Percentiles rank a stretch among this genome's conserved stretches.
Evolutionary conservation across 2,113 vertebrate species (phyloP).

Genomic region (Panthera tigris): DNA sequence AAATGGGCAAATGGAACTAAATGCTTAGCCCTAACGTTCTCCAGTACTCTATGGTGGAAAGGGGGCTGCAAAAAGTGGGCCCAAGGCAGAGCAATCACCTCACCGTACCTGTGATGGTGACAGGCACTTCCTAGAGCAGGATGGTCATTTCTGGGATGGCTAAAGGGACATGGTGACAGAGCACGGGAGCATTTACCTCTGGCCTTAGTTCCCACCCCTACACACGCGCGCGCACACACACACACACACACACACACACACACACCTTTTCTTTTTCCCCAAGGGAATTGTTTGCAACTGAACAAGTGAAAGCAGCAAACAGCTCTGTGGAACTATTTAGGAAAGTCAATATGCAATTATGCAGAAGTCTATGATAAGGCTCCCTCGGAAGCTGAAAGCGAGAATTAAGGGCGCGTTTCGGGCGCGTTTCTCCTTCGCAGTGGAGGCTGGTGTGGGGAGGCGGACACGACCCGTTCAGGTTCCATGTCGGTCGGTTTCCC

Average conservation of each 20-base stretch:
- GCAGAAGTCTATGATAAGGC: slow-evolving; percentile 47
- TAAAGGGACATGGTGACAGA: background rate
- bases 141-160: background rate
- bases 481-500: background rate
- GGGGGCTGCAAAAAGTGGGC: background rate
- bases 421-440: background rate
- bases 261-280: background rate
- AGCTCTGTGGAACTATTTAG: slow-evolving; percentile 68
- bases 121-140: background rate
- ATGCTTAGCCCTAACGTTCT: background rate
- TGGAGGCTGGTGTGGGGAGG: no score
- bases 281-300: slow-evolving; percentile 49
- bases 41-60: background rate
- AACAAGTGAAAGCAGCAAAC: slow-evolving; percentile 38
- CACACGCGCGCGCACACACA: background rate
- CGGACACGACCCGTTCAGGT: background rate
- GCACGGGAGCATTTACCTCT: background rate
- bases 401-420: background rate
- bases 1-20: background rate
- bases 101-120: background rate
- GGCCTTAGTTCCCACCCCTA: background rate
- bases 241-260: background rate
- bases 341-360: slow-evolving; percentile 74
- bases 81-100: background rate
- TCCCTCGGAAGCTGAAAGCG: background rate